Percentiles rank a stretch among this genome's conserved stretches.
Evolutionary conservation across 2,888 invertebrate genomes (phyloP).

Genomic region (Platyscelio sp.): DNA sequence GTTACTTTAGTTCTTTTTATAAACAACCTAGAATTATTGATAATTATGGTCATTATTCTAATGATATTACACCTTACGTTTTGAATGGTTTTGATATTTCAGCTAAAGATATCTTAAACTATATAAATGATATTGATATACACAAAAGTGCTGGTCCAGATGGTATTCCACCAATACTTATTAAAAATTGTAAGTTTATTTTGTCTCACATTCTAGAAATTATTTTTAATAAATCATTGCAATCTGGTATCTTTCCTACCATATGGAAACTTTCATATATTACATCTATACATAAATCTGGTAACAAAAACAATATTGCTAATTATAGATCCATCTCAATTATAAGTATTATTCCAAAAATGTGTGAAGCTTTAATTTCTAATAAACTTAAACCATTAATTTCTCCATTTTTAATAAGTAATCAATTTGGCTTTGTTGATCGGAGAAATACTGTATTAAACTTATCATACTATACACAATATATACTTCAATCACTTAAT

Average conservation of each 20-base stretch:
- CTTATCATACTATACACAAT: no score
- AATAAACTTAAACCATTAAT: background rate
- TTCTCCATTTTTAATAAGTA: background rate
- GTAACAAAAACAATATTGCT: background rate
- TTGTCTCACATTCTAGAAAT: background rate
- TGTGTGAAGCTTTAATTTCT: background rate
- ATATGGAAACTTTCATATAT: background rate
- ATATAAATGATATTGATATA: background rate
- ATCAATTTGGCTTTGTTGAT: background rate
- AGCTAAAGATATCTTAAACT: background rate
- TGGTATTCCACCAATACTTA: background rate
- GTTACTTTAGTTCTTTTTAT: no score
- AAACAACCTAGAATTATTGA: no score
- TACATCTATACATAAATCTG: background rate
- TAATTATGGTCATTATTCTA: no score
- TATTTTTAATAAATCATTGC: constrained; percentile 7
- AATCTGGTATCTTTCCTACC: background rate
- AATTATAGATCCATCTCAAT: background rate
- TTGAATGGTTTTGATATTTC: background rate
- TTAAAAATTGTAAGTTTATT: background rate
- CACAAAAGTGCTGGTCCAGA: background rate
- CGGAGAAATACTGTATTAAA: background rate
- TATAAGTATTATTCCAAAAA: background rate
- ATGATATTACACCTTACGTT: background rate
- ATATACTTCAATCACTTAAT: no score